These are phyloP conservation scores for Castor canadensis DNA, from an alignment of 2,113 vertebrate genomes.

Conservation along the genomic window DNA sequence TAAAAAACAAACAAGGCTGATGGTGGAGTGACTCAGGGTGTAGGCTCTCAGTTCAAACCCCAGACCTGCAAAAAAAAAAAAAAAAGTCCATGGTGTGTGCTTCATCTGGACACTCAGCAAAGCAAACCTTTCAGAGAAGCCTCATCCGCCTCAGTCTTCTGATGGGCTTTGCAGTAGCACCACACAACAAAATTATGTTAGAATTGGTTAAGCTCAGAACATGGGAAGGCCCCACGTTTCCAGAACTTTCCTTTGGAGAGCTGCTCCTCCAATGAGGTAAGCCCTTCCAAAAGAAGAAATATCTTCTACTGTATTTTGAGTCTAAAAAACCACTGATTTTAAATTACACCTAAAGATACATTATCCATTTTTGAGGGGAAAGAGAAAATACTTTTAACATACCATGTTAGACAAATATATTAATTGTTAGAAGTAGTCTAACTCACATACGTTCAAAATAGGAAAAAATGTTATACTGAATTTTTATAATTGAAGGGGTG, in stretches of 20 bases:
- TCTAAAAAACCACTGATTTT: constrained; percentile 25
- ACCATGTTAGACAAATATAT: neutral
- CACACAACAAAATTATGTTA: neutral
- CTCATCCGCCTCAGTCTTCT: neutral
- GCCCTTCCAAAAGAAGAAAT: neutral
- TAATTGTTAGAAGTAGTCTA: constrained; percentile 7
- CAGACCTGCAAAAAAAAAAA: no score
- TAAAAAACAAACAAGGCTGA: no score
- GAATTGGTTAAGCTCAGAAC: neutral
- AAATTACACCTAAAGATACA: neutral
- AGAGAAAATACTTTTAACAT: neutral
- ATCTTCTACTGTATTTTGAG: neutral
- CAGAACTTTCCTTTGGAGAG: neutral
- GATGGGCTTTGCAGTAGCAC: neutral
- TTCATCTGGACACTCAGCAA: neutral
- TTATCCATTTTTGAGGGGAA: neutral
- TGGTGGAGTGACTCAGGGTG: no score
- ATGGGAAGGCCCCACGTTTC: neutral
- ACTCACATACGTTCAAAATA: neutral
- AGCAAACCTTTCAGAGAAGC: neutral
- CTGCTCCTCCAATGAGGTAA: neutral
- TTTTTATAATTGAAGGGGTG: neutral
- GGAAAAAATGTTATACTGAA: neutral
- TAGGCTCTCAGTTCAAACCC: no score
- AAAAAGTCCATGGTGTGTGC: neutral